Base-by-base conservation (phyloP, 2,113 vertebrate genomes). In the Pituophis catenifer region DNA sequence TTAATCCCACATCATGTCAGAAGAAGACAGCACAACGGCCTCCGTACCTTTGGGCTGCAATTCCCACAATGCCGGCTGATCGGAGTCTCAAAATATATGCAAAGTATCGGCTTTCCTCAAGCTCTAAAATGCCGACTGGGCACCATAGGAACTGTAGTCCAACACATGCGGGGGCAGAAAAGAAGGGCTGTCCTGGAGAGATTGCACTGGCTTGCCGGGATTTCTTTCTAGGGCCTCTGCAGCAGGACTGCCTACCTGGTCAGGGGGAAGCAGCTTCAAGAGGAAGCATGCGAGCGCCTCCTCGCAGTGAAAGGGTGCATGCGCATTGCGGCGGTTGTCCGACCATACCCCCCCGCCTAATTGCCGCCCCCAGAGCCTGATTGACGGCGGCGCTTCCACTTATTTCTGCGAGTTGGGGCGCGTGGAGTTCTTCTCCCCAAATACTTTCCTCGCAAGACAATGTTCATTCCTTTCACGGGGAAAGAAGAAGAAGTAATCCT, bases 251-350 rank as follows among this genome's bases (percentile, higher is more conserved):
- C n/a, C n/a, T 1, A 99, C 99, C 98, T 98, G 97, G 94, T 98
- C 99, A 26, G 98, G 98, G 0, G 99, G 98, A 11, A 99, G 97
- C 53, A 98, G 98, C 1, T 98, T 98, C 57, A 99, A 98, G 91
- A 99, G 94, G 53, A 97, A 99, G 54, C 99, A 99, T 0, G 99
- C 99, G 93, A 99, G 96, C 1, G 98, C 99, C 75, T 99, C 99
- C 53, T 99, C 99, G 94, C 99, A 99, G 93, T 99, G 99, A 95
- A 99, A 99, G 1, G 26, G 86, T 8, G 9, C 0, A 38, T 86
- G 53, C 10, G 4, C 12, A 5, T 1, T 0, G 23, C 8, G 19
- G 81, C 1, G 26, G 3, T 11, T 44, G 62, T 1, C 58, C 33
- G 2, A 53, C 2, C 29, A 4, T 13, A 1, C 7, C 19, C 19